Base-by-base conservation (phyloP, 2,113 vertebrate genomes). In the Actenoides lindsayi region DNA sequence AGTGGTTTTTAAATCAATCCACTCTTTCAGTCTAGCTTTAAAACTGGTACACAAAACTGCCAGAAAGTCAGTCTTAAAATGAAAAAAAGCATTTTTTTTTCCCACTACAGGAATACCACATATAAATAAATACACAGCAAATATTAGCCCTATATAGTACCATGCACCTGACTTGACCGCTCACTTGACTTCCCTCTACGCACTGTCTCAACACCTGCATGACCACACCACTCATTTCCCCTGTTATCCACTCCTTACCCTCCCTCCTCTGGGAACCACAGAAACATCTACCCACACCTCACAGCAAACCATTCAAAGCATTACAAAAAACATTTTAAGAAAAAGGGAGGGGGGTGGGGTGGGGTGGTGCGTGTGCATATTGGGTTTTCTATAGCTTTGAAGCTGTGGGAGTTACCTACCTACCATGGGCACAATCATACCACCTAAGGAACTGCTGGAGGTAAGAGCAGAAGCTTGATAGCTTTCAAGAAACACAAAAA, bases 1-100 rank as follows among this genome's bases (percentile, higher is more conserved):
- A 78, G 93, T 51, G 81, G 83, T 92, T 94, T 97, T 87, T 81
- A 82, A 84, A 93, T 76, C 19, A 37, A 90, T 48, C 41, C 31
- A 50, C 3, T 50, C 79, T 91, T 90, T 93, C 79, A 63, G n/a
- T 62, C 39, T 86, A 53, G n/a, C 51, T 87, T 91, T 68, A 56
- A 75, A 70, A 59, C 5, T 64, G 31, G 18, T 35, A 44, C 0
- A 1, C 21, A 37, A 64, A 77, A 56, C 1, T 0, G 41, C 27
- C 39, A 68, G 54, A 83, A 95, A 79, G 39, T 39, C 80, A 64
- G 42, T 44, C 9, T 41, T 84, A 16, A 87, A 84, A 78, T 44
- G 42, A 33, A 85, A 88, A 81, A 30, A 83, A 27, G n/a, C 68
- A 37, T 37, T 41, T 41, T 9, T 7, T 77, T 86, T 90, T 89